These are phyloP conservation scores for Pachydiplax longipennis DNA, from an alignment of 2,888 invertebrate species.

Conservation along the genomic window DNA sequence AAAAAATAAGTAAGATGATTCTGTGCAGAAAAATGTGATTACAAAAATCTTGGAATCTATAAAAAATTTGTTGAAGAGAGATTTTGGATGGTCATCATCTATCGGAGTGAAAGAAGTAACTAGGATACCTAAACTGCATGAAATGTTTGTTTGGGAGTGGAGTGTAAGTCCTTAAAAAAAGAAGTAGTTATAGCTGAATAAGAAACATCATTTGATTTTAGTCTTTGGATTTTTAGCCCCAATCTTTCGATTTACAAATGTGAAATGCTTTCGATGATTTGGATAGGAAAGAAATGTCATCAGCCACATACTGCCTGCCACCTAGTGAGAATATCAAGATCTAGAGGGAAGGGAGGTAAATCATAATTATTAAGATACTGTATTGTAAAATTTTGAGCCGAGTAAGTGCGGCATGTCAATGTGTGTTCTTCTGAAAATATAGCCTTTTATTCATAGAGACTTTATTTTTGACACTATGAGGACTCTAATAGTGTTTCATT, in stretches of 20 bases:
- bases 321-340: conserved; percentile 46
- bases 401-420: conserved; percentile 20
- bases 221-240: conserved; percentile 38
- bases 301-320: conserved; percentile 47
- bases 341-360: conserved; percentile 40
- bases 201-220: conserved; percentile 29
- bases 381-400: conserved; percentile 36
- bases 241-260: conserved; percentile 16
- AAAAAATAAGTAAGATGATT: neutral
- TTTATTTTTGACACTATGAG: conserved; percentile 42
- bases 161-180: conserved; percentile 24
- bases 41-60: conserved; percentile 9
- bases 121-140: conserved; percentile 8
- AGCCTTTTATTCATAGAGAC: conserved; percentile 41
- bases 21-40: neutral
- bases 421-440: conserved; percentile 41
- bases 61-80: neutral
- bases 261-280: conserved; percentile 37
- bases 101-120: neutral
- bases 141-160: conserved; percentile 16
- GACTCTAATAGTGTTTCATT: conserved; percentile 39
- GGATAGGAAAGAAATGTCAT: conserved; percentile 42
- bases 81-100: neutral
- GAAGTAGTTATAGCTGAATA: conserved; percentile 20
- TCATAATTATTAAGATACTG: conserved; percentile 26